Percentiles rank a stretch among this genome's conserved stretches.
Conservation (phyloP, 2,888 invertebrate genomes). For the Drosophila algonquin region DNA sequence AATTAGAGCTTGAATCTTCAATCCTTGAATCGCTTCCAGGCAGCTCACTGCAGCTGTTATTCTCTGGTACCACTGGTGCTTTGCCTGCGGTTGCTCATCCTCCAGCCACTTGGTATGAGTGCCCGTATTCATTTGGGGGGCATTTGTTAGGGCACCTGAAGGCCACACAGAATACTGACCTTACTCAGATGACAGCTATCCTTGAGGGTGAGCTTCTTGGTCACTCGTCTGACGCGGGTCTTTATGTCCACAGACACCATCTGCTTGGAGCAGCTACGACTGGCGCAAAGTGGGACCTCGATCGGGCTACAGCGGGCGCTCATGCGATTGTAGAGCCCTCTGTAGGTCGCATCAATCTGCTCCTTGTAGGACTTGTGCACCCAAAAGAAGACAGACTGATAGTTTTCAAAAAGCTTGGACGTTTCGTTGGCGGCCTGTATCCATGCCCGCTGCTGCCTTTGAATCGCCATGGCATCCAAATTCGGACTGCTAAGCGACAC, state of each 20-base stretch:
- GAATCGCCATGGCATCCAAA: conserved; percentile 66
- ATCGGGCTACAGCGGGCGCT: conserved; percentile 60
- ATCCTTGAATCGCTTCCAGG: no score
- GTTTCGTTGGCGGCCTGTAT: conserved; percentile 79
- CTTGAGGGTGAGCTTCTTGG: conserved; percentile 46
- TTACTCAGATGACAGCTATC: conserved; percentile 52
- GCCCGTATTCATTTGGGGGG: conserved; percentile 7
- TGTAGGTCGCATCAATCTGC: conserved; percentile 69
- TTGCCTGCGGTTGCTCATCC: no score
- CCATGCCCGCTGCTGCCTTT: conserved; percentile 73
- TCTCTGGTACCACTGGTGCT: no score
- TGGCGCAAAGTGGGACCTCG: conserved; percentile 51
- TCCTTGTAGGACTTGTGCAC: conserved; percentile 72
- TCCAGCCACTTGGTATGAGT: no score
- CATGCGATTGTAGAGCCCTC: conserved; percentile 63
- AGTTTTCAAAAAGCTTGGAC: conserved; percentile 71
- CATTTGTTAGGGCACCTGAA: conserved; percentile 45
- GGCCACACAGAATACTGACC: conserved; percentile 63
- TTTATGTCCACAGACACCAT: conserved; percentile 23
- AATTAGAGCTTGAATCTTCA: no score
- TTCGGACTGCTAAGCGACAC: conserved; percentile 70
- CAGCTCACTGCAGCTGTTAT: no score
- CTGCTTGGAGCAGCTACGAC: conserved; percentile 47
- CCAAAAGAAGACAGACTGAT: conserved; percentile 70
- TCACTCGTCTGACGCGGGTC: conserved; percentile 21